Conservation (phyloP, 64 coral and sea anemone genomes). For the Montipora capricornis region DNA sequence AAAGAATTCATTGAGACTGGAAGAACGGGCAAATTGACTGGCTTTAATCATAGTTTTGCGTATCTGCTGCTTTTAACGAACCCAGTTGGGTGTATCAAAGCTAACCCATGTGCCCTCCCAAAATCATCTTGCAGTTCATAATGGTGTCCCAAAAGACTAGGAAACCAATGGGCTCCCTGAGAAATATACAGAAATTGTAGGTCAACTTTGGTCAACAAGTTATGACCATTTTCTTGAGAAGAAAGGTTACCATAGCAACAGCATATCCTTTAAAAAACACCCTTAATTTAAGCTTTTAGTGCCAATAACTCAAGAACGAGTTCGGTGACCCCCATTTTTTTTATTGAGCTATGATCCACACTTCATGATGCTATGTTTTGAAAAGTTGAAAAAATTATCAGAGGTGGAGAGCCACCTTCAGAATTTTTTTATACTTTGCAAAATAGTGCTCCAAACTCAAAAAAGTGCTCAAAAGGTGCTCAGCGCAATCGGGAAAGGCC, state of each 20-base stretch:
- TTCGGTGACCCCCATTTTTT: too few species aligned
- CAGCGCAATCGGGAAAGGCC: too few species aligned
- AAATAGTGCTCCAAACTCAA: not conserved
- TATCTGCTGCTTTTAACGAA: conserved; percentile 5
- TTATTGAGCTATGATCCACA: too few species aligned
- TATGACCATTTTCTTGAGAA: too few species aligned
- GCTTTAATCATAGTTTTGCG: not conserved
- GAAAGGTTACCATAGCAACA: too few species aligned
- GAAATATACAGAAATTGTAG: too few species aligned
- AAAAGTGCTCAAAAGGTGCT: too few species aligned
- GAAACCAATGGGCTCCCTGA: too few species aligned
- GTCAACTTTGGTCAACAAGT: too few species aligned
- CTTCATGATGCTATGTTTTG: not conserved
- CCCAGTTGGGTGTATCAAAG: conserved; percentile 1
- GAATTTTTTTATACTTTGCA: not conserved
- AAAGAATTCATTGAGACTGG: not conserved
- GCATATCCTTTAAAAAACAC: too few species aligned
- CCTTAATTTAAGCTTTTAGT: too few species aligned
- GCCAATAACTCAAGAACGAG: too few species aligned
- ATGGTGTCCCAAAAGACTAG: not conserved
- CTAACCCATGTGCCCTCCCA: conserved; percentile 3
- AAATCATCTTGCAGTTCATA: not conserved
- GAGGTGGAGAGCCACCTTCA: not conserved
- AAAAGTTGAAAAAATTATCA: not conserved
- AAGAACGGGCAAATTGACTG: not conserved